Evolutionary conservation across 2,888 invertebrate species (phyloP).

Genomic region (Marasmarcha lunaedactyla): DNA sequence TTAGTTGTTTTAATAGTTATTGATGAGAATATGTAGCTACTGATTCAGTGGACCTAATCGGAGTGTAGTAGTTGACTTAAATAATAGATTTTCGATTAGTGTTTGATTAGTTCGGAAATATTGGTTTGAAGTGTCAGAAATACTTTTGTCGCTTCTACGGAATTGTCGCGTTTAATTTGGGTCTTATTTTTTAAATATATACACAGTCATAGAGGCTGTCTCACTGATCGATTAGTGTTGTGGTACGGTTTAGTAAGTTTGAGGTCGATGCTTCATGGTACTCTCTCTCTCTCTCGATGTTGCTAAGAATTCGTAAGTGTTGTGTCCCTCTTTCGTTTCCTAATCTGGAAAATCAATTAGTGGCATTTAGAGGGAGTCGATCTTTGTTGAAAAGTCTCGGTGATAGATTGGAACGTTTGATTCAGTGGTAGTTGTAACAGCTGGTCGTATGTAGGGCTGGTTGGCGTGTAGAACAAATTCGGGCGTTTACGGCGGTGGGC

Average conservation of each 20-base stretch:
- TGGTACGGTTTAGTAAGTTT: slow-evolving; percentile 18
- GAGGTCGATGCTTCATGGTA: background rate
- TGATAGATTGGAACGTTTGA: slow-evolving; percentile 24
- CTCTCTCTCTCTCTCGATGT: background rate
- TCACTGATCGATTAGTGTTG: slow-evolving; percentile 33
- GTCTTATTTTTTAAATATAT: background rate
- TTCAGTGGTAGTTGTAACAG: slow-evolving; percentile 15
- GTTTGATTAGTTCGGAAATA: no score
- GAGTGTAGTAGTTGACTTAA: no score
- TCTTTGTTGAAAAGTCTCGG: background rate
- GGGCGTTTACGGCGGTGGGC: slow-evolving; percentile 21
- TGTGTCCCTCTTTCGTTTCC: background rate
- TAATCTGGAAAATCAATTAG: background rate
- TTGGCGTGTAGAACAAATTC: slow-evolving; percentile 42
- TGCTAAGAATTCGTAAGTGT: background rate
- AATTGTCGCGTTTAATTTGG: background rate
- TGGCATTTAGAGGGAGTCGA: background rate
- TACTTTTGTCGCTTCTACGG: background rate
- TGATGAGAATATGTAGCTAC: no score
- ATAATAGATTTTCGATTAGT: no score
- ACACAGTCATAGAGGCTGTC: slow-evolving; percentile 19
- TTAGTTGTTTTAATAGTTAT: no score
- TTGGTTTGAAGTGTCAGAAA: background rate
- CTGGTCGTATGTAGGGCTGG: slow-evolving; percentile 18
- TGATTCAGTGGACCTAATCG: no score